Evolutionary conservation across 2,797 vertebrate species (phyloP).

Genomic region (Miichthys miiuy): DNA sequence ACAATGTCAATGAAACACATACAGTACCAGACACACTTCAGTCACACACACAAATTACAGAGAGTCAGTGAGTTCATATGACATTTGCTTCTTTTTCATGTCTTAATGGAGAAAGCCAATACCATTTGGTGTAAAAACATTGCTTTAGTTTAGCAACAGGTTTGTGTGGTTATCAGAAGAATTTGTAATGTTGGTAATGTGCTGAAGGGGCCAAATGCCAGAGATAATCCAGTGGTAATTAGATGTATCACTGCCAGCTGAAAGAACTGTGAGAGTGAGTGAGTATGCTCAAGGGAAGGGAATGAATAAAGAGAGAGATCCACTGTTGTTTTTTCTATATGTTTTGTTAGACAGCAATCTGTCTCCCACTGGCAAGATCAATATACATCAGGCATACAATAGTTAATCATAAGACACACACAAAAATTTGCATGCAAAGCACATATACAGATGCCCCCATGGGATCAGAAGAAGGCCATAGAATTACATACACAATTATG

Average conservation of each 20-base stretch:
- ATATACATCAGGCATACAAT: slow-evolving; percentile 36
- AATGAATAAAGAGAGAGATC: slow-evolving; percentile 31
- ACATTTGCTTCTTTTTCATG: not conserved
- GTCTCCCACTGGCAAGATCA: slow-evolving; percentile 46
- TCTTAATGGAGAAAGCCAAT: slow-evolving; percentile 4
- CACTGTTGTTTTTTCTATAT: slow-evolving; percentile 43
- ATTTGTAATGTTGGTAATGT: slow-evolving; percentile 26
- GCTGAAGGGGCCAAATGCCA: slow-evolving; percentile 27
- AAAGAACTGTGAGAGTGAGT: not conserved
- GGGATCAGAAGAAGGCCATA: slow-evolving; percentile 10
- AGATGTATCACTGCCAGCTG: slow-evolving; percentile 12
- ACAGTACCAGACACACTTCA: not conserved
- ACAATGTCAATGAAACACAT: not conserved
- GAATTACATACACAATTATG: slow-evolving; percentile 27
- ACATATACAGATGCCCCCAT: not conserved
- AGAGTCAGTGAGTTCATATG: not conserved
- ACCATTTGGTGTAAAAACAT: not conserved
- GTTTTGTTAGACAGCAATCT: slow-evolving; percentile 21
- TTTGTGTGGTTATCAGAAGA: slow-evolving; percentile 28
- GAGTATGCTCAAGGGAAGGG: not conserved
- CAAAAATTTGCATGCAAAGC: slow-evolving; percentile 4
- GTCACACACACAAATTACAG: not conserved
- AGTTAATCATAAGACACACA: slow-evolving; percentile 38
- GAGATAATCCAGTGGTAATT: slow-evolving; percentile 38
- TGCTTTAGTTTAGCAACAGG: not conserved